Evolutionary conservation across 2,888 invertebrate species (phyloP).

Genomic region (Helleia helle): DNA sequence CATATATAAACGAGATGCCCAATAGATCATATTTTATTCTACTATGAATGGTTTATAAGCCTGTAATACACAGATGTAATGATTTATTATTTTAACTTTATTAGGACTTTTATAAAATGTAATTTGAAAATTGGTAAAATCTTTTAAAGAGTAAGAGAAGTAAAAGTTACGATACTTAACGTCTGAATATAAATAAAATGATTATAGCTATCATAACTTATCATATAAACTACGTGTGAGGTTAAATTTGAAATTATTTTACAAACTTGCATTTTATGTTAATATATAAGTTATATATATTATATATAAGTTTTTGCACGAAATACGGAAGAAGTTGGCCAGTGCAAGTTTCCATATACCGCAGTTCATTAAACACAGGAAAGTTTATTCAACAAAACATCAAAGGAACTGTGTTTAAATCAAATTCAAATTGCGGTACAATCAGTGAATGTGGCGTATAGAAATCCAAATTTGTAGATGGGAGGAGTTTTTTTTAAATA

Average conservation of each 20-base stretch:
- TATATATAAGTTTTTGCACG: conserved; percentile 20
- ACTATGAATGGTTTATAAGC: no score
- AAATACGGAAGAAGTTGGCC: conserved; percentile 29
- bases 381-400: conserved; percentile 13
- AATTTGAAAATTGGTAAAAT: no score
- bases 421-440: conserved; percentile 5
- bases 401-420: conserved; percentile 2
- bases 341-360: conserved; percentile 27
- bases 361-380: conserved; percentile 40
- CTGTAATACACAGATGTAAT: no score
- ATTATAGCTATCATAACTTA: not conserved
- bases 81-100: no score
- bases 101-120: no score
- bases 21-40: no score
- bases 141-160: no score
- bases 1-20: no score
- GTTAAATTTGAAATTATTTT: conserved; percentile 9
- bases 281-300: no score
- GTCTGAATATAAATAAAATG: conserved; percentile 1
- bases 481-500: no score
- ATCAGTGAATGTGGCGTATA: conserved; percentile 1
- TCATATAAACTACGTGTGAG: conserved; percentile 3
- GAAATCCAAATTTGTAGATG: no score
- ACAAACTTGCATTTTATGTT: conserved; percentile 7
- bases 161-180: no score